Evolutionary conservation across 1,140 invertebrate species (phyloP).

Genomic region (Planococcus citri): DNA sequence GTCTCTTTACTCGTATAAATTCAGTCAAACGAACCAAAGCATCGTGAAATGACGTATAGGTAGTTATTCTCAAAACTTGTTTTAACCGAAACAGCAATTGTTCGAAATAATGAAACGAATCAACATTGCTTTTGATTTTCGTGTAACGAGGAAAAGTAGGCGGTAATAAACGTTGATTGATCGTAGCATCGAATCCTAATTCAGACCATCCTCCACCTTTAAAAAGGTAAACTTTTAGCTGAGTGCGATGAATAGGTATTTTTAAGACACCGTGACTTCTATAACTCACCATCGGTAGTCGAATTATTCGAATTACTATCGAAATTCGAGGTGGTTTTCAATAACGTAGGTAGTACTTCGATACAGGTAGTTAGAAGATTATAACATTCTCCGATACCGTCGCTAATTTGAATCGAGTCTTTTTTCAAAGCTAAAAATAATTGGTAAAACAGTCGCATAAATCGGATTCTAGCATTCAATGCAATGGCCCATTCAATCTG

Average conservation of each 20-base stretch:
- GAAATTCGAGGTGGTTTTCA: constrained; percentile 42
- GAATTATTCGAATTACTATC: not conserved
- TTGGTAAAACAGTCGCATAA: constrained; percentile 73
- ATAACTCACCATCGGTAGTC: not conserved
- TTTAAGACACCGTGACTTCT: not conserved
- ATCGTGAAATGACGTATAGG: constrained; percentile 62
- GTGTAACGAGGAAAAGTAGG: constrained; percentile 97
- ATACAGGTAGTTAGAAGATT: constrained; percentile 53
- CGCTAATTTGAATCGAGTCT: constrained; percentile 42
- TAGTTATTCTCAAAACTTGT: constrained; percentile 68
- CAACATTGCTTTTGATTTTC: constrained; percentile 70
- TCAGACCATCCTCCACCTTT: constrained; percentile 28
- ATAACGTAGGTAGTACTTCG: constrained; percentile 67
- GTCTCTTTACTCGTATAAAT: not conserved
- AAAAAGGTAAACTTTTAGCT: not conserved
- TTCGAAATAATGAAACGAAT: constrained; percentile 74
- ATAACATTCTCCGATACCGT: constrained; percentile 46
- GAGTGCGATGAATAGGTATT: not conserved
- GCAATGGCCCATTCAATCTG: constrained; percentile 48
- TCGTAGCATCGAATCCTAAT: constrained; percentile 85
- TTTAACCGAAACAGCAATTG: constrained; percentile 67
- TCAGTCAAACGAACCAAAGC: constrained; percentile 47
- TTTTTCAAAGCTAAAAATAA: constrained; percentile 54
- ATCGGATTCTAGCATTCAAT: constrained; percentile 67
- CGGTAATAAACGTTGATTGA: constrained; percentile 86